A percentile compares a stretch with the other conserved stretches of the same genome.
Evolutionary conservation across 2,797 vertebrate genomes (phyloP).

Genomic region (Chaenodraco wilsoni): DNA sequence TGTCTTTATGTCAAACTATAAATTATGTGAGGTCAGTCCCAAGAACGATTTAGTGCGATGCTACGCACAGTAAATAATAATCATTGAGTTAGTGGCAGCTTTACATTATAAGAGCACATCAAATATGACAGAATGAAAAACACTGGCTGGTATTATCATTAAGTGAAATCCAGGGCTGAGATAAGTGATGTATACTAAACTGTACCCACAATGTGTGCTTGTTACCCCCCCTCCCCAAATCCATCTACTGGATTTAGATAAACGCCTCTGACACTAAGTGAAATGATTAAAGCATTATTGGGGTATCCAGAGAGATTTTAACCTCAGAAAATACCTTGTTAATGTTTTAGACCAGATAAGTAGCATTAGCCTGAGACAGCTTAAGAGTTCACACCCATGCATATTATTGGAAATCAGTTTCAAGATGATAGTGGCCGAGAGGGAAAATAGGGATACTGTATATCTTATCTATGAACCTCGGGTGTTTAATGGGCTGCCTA

Average conservation of each 20-base stretch:
- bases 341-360: conserved; percentile 80
- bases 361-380: conserved; percentile 74
- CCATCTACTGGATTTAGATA: conserved; percentile 74
- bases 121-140: conserved; percentile 63
- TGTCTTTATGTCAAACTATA: conserved; percentile 63
- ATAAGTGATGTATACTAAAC: conserved; percentile 56
- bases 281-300: conserved; percentile 76
- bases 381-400: conserved; percentile 72
- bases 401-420: conserved; percentile 78
- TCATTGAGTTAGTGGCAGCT: conserved; percentile 54
- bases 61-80: conserved; percentile 50
- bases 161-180: conserved; percentile 57
- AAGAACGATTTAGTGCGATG: conserved; percentile 31
- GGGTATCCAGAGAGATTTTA: conserved; percentile 59
- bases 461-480: conserved; percentile 77
- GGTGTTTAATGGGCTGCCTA: conserved; percentile 80
- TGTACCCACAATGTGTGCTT: conserved; percentile 40
- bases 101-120: conserved; percentile 52
- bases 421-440: conserved; percentile 68
- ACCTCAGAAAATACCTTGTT: conserved; percentile 72
- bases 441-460: conserved; percentile 68
- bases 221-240: conserved; percentile 35
- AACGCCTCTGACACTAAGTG: conserved; percentile 68
- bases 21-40: conserved; percentile 54
- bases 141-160: conserved; percentile 48